Percentiles rank a stretch among this genome's conserved stretches.
Evolutionary conservation across 2,797 vertebrate genomes (phyloP).

Genomic region (Pogoniulus pusillus): DNA sequence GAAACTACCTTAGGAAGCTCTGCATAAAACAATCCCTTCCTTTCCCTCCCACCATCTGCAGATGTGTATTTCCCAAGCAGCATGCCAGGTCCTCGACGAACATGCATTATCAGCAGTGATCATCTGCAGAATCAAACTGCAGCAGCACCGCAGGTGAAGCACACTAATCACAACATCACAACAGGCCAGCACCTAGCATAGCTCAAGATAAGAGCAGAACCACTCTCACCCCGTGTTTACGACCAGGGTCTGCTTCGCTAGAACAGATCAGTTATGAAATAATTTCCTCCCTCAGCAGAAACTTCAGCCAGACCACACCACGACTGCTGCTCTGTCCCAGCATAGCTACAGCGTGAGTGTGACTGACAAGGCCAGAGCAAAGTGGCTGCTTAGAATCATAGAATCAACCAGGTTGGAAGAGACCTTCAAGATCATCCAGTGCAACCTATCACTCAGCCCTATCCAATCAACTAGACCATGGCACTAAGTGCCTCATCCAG

Average conservation of each 20-base stretch:
- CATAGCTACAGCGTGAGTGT: background rate
- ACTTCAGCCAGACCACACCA: background rate
- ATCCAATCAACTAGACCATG: no score
- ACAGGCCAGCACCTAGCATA: no score
- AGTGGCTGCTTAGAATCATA: background rate
- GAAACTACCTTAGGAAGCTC: slow-evolving; percentile 34
- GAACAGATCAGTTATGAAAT: rapidly evolving
- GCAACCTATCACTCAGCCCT: no score
- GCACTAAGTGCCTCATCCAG: no score
- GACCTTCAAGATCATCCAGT: no score
- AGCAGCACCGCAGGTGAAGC: background rate
- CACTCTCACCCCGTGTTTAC: background rate
- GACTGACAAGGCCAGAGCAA: background rate
- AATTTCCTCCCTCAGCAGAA: background rate
- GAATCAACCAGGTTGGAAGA: no score
- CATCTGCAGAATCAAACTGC: background rate
- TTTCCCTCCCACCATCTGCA: slow-evolving; percentile 2
- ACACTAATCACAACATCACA: background rate
- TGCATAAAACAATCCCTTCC: background rate
- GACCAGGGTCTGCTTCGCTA: background rate
- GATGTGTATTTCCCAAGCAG: background rate
- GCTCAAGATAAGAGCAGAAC: background rate
- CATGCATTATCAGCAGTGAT: background rate
- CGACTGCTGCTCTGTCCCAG: background rate
- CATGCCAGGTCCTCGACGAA: background rate